Base-by-base conservation (phyloP, 2,797 vertebrate genomes). In the Bucorvus abyssinicus region DNA sequence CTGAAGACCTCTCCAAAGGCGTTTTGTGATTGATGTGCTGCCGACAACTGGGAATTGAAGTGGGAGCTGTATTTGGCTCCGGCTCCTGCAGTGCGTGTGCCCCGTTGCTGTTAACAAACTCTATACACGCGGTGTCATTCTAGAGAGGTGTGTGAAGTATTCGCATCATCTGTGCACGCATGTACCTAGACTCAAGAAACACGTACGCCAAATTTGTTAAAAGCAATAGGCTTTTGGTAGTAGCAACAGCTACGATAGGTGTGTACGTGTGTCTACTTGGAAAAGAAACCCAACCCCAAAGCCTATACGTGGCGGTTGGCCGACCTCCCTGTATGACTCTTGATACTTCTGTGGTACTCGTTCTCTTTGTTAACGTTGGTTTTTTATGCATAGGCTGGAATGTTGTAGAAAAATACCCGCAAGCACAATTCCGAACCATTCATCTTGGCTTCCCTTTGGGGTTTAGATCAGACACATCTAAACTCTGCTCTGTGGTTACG, bases 361-460 rank as follows among this genome's bases (percentile, higher is more conserved):
- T 81, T 81, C 67, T 90, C 90, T 84, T 87, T 79, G 85, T 91
- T 91, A 91, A 96, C 0, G 19, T 93, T 94, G 65, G 70, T 81
- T 83, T 89, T 89, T 81, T 94, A 88, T 91, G 90, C 94, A 52
- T 96, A 96, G 96, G 89, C 78, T 95, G 87, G 71, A 96, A 84
- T 55, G 73, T 83, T 94, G 95, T 79, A 93, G 79, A 77, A 97
- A 95, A 96, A 92, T 65, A 91, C 77, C 94, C 71, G 95, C 97
- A 93, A 98, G 94, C 97, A 95, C 94, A 97, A 61, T 95, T 93
- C 27, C 71, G 93, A 65, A 40, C 89, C 91, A 97, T 97, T 97
- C 89, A 61, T 97, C 71, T 69, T 78, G 84, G 67, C 96, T 95
- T 92, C 75, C 38, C 93, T 49, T 53, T 18, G 87, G 94, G 96